Base-by-base conservation (phyloP, 2,113 vertebrate species). In the Irena cyanogastra region DNA sequence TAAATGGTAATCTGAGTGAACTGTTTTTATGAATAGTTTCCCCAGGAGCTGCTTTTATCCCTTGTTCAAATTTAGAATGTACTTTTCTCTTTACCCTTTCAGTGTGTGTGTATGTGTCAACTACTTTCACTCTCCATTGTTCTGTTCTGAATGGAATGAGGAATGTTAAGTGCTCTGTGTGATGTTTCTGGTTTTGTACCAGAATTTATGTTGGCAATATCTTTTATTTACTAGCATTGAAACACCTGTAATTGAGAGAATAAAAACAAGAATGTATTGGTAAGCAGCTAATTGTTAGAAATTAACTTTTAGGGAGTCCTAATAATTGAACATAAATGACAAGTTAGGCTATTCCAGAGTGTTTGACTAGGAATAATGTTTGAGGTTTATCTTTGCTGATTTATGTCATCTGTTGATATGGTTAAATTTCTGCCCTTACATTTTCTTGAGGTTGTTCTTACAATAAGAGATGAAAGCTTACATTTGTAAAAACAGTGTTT, bases 191-290 rank as follows among this genome's bases (percentile, higher is more conserved):
- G 47, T 86, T 90, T 71, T 89, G 54, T 52, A 79, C 42, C 59
- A 70, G 71, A 52, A 26, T 72, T 87, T 16, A 16, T 57, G 24
- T 90, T 90, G 82, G 28, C 72, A 56, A 44, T 74, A 54, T 68
- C 53, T 93, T 91, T 63, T 95, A 80, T 92, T 95, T 93, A 39
- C 42, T 93, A 94, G 54, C 22, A 63, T 79, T 87, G 53, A 93
- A 93, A 33, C 10, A 53, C 7, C 61, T 90, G 17, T 77, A 89
- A 84, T 53, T 45, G 49, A 83, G 70, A 91, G 54, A 79, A 52
- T 19, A 75, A 54, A 66, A 85, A 7, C 53, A 54, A 15, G 13
- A 41, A 53, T 20, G 13, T 78, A 28, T 75, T 88, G 60, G 35
- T 63, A 79, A 84, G 75, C 21, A 86, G 6, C 23, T 59, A 41